Percentiles rank a stretch among this genome's conserved stretches.
These are phyloP conservation scores for Sphecodes monilicornis DNA, from an alignment of 2,888 invertebrate genomes.

Conservation along the genomic window DNA sequence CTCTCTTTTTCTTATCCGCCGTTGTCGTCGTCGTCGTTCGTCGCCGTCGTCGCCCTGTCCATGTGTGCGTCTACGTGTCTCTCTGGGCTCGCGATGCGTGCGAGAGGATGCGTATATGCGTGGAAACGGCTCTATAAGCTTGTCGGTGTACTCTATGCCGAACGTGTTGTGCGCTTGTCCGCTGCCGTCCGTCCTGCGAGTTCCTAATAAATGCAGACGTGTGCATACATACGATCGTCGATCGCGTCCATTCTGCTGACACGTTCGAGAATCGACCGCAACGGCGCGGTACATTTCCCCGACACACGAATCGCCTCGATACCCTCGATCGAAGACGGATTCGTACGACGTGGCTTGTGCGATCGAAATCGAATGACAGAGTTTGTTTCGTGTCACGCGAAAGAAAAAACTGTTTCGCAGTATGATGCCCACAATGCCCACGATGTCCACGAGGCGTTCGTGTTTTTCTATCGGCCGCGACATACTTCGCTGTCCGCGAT, in stretches of 20 bases:
- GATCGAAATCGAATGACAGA: not conserved
- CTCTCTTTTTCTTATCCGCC: slow-evolving; percentile 41
- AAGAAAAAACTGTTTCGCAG: not conserved
- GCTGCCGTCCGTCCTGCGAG: slow-evolving; percentile 44
- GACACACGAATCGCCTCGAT: slow-evolving; percentile 5
- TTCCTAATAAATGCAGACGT: slow-evolving; percentile 59
- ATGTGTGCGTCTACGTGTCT: slow-evolving; percentile 25
- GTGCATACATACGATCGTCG: slow-evolving; percentile 45
- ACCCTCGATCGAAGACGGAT: not conserved
- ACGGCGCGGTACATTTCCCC: slow-evolving; percentile 6
- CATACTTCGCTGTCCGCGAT: slow-evolving; percentile 24
- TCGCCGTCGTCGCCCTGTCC: not conserved
- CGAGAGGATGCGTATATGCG: slow-evolving; percentile 34
- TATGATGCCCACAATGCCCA: not conserved
- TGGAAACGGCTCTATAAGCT: slow-evolving; percentile 42
- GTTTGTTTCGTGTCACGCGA: not conserved
- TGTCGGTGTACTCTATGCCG: slow-evolving; percentile 35
- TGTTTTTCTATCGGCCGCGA: slow-evolving; percentile 42
- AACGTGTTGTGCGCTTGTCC: slow-evolving; percentile 51
- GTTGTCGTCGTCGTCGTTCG: not conserved
- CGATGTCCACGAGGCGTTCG: not conserved
- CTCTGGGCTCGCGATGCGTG: slow-evolving; percentile 26
- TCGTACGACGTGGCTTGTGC: not conserved
- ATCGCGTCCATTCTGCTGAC: slow-evolving; percentile 41
- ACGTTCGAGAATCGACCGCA: slow-evolving; percentile 13